phyloP scores from a whole-genome alignment of 2,113 vertebrate genomes.

The Cochlearius cochlearius region DNA sequence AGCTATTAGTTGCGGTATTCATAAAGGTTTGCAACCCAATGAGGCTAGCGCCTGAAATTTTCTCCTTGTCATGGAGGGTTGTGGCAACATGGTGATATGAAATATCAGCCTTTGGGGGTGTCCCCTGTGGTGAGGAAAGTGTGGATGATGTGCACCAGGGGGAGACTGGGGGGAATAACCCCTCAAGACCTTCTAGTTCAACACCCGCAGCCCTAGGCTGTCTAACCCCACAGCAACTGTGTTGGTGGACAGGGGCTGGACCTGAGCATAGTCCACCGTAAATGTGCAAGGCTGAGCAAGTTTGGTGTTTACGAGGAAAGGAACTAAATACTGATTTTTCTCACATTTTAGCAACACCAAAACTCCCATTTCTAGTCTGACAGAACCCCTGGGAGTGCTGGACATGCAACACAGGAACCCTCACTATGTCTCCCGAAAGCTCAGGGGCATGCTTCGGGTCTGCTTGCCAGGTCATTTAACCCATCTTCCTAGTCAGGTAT shows the following conservation, averaged over 20 bases:
- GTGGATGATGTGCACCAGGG: accelerated
- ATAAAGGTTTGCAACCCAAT: slow-evolving; percentile 67
- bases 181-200: neutral
- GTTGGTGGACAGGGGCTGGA: neutral
- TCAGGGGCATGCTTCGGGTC: neutral
- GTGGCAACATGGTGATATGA: neutral
- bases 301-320: neutral
- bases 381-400: neutral
- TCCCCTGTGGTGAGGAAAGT: neutral
- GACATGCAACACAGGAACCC: neutral
- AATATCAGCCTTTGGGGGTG: neutral
- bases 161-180: neutral
- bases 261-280: no score
- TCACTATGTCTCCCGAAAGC: neutral
- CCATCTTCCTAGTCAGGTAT: neutral
- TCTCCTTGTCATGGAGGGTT: slow-evolving; percentile 18
- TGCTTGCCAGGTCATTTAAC: neutral
- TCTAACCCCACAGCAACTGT: neutral
- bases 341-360: neutral
- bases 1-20: slow-evolving; percentile 65
- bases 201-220: neutral
- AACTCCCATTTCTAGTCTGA: neutral
- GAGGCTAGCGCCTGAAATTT: slow-evolving; percentile 54
- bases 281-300: neutral
- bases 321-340: neutral